Conservation (phyloP, 2,113 vertebrate genomes). For the Hippolais icterina region DNA sequence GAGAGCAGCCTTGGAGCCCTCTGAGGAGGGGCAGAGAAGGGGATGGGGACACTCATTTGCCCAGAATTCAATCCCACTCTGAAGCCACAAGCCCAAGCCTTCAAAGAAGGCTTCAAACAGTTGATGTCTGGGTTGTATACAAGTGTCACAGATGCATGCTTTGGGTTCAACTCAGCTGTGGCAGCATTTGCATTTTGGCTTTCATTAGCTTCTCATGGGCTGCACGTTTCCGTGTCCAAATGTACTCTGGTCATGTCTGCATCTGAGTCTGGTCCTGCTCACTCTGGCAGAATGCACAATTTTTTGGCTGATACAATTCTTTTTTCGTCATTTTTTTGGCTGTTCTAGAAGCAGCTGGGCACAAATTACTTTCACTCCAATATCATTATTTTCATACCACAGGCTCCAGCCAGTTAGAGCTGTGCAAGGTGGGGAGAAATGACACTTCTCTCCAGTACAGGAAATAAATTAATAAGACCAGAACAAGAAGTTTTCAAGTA, state of each 20-base stretch:
- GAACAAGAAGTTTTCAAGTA: background rate
- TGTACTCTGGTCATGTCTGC: background rate
- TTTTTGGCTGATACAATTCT: background rate
- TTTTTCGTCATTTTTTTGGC: background rate
- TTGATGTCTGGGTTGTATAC: background rate
- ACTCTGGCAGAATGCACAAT: background rate
- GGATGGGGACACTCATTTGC: background rate
- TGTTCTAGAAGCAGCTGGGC: background rate
- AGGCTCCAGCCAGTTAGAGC: background rate
- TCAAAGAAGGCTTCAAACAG: background rate
- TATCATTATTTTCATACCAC: background rate
- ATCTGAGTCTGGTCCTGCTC: background rate
- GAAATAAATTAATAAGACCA: background rate
- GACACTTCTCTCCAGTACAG: background rate
- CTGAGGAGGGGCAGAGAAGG: background rate
- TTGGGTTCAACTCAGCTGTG: background rate
- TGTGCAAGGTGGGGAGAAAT: background rate
- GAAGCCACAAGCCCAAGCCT: background rate
- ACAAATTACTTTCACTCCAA: background rate
- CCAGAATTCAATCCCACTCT: background rate
- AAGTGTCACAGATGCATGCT: background rate
- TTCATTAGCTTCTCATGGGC: background rate
- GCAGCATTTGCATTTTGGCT: background rate
- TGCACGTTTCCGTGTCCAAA: accelerated
- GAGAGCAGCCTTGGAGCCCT: background rate